Percentiles rank a stretch among this genome's conserved stretches.
Conservation (phyloP, 2,888 invertebrate genomes). For the Epirrita christyi region DNA sequence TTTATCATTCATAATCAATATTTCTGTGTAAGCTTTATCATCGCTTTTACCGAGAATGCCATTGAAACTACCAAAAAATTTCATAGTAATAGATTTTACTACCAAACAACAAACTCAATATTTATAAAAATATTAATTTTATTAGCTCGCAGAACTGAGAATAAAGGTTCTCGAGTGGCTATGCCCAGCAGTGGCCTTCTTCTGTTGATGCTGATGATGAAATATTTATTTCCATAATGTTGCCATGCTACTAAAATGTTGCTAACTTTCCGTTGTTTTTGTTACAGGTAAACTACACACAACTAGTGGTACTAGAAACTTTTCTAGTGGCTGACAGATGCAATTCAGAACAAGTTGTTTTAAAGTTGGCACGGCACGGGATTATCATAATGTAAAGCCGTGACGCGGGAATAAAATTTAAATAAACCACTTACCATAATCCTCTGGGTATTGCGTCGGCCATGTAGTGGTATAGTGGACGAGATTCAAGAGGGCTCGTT, state of each 20-base stretch:
- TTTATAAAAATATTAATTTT: too few species aligned
- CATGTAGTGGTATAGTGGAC: slow-evolving; percentile 4
- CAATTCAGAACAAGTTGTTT: slow-evolving; percentile 28
- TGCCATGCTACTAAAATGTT: not conserved
- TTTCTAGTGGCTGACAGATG: slow-evolving; percentile 9
- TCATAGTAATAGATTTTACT: slow-evolving; percentile 1
- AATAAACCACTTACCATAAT: slow-evolving; percentile 53
- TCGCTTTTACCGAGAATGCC: not conserved
- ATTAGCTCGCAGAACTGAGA: too few species aligned
- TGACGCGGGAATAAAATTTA: slow-evolving; percentile 47
- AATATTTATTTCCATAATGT: slow-evolving; percentile 14
- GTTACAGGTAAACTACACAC: slow-evolving; percentile 36
- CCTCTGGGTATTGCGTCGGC: slow-evolving; percentile 18
- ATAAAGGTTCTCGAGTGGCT: too few species aligned
- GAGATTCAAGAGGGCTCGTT: slow-evolving; percentile 8
- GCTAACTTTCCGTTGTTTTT: slow-evolving; percentile 29
- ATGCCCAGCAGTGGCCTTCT: too few species aligned
- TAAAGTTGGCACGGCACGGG: slow-evolving; percentile 36
- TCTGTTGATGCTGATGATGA: too few species aligned
- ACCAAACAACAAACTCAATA: slow-evolving; percentile 1
- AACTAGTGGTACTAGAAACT: not conserved
- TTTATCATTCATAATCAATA: too few species aligned
- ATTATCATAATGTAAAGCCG: slow-evolving; percentile 45
- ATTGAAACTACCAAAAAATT: not conserved
- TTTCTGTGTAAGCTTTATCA: too few species aligned